Evolutionary conservation across 2,888 invertebrate species (phyloP), one percentile per base, ranked within the genome.

Genomic region (Eudasyphora cyanicolor): DNA sequence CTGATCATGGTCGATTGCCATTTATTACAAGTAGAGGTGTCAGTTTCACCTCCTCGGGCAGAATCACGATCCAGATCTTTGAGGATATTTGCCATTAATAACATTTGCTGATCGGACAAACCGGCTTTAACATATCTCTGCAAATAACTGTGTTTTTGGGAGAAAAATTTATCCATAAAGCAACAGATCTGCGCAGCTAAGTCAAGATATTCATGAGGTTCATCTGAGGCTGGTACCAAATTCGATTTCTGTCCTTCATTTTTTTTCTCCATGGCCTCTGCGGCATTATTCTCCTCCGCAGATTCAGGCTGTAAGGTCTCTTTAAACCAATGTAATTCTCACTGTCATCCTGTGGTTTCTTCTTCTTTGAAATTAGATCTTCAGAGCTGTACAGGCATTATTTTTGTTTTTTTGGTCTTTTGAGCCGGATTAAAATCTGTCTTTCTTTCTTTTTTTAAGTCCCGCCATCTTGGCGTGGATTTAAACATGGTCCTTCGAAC

Each of bases 61-160:
- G 97, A 96, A 93, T 98, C 98, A 73, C 96, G 94, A 92, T 98
- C 98, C 75, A 98, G 93, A 91, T 98, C 98, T 88, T 96, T 95
- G 71, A 98, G 95, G 62, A 98, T 95, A 7, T 97, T 96, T 0
- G 98, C 97, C 80, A 98, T 93, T 86, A 97, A 94, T 10, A 96
- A 95, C 94, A 98, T 97, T 92, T 98, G 98, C 67, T 97, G 96
- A 88, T 98, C 98, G 77, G 96, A 94, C 35, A 95, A 91, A 2
- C 94, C 94, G 49, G 94, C 93, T 86, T 95, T 95, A 1, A 95
- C 95, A 88, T 95, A 95, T 85, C 94, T 93, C 71, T 94, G 93
- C 74, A 95, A 93, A 87, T 94, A 95, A 17, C 88, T 84, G 88
- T 91, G 86, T 91, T 93, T 87, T 92, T 92, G 86, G 93, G 94